Conservation (phyloP, 2,797 vertebrate species). For the Schizopygopsis malacanthus region DNA sequence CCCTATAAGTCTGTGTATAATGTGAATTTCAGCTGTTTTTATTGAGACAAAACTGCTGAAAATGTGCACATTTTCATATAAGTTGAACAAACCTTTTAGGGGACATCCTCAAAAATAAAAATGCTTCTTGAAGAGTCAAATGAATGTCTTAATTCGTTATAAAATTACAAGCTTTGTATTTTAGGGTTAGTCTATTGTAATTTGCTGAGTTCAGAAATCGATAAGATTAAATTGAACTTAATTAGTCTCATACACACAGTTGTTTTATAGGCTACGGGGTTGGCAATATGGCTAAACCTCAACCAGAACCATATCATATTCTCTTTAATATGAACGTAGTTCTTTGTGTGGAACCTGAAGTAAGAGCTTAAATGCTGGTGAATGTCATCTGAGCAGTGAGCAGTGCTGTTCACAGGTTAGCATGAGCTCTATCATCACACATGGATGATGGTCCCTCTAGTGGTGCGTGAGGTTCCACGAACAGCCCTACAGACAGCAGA, state of each 20-base stretch:
- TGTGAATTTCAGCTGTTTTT: too few relatives aligned
- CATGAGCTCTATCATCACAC: not conserved
- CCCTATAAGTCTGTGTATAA: not conserved
- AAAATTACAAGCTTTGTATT: not conserved
- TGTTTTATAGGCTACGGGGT: not conserved
- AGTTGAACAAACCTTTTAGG: not conserved
- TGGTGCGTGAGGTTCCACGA: constrained; percentile 57
- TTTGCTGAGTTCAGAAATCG: not conserved
- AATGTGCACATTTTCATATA: not conserved
- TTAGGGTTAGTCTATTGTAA: not conserved
- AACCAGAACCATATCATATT: not conserved
- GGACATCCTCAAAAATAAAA: not conserved
- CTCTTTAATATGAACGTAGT: not conserved
- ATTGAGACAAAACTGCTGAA: not conserved
- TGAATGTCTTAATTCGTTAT: too few relatives aligned
- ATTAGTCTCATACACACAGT: not conserved
- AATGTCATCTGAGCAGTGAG: not conserved
- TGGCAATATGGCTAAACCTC: not conserved
- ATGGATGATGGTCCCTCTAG: constrained; percentile 74
- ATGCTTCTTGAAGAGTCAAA: not conserved
- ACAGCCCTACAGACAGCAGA: not conserved
- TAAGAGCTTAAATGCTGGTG: not conserved
- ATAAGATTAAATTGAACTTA: not conserved
- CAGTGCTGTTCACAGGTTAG: not conserved
- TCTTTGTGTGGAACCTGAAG: too few relatives aligned